Percentiles rank a stretch among this genome's conserved stretches.
phyloP scores from a whole-genome alignment of 2,113 vertebrate species.

The Isichthys henryi region DNA sequence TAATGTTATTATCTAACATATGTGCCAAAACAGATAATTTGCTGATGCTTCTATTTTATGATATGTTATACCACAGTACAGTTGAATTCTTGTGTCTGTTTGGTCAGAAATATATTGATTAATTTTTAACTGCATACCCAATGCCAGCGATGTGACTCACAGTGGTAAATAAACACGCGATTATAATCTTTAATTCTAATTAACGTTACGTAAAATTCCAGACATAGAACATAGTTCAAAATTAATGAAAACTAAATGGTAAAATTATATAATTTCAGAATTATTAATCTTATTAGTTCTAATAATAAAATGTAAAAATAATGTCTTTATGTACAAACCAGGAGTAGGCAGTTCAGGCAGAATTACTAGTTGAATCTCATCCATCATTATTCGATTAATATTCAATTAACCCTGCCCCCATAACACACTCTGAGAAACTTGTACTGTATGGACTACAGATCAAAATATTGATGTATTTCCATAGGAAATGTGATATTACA shows the following conservation, averaged over 20 bases:
- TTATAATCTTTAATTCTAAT: not conserved
- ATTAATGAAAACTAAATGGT: not conserved
- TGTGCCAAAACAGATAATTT: slow-evolving; percentile 29
- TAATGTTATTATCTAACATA: slow-evolving; percentile 24
- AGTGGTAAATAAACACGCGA: not conserved
- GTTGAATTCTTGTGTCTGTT: not conserved
- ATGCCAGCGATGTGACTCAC: not conserved
- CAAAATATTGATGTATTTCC: not conserved
- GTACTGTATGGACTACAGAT: not conserved
- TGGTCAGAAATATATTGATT: not conserved
- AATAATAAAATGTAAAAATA: not conserved
- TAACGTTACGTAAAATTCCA: not conserved
- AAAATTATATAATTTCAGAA: not conserved
- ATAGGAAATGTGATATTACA: not conserved
- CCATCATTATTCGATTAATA: not conserved
- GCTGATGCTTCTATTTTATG: slow-evolving; percentile 30
- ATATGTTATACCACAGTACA: not conserved
- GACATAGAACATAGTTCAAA: not conserved
- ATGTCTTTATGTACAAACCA: not conserved
- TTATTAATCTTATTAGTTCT: not conserved
- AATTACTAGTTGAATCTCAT: not conserved
- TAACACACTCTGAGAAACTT: not conserved
- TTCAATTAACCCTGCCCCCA: not conserved
- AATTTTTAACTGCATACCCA: not conserved
- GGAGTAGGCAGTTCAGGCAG: not conserved